Conservation (phyloP, 2,113 vertebrate genomes). For the Halcyon malimbica region DNA sequence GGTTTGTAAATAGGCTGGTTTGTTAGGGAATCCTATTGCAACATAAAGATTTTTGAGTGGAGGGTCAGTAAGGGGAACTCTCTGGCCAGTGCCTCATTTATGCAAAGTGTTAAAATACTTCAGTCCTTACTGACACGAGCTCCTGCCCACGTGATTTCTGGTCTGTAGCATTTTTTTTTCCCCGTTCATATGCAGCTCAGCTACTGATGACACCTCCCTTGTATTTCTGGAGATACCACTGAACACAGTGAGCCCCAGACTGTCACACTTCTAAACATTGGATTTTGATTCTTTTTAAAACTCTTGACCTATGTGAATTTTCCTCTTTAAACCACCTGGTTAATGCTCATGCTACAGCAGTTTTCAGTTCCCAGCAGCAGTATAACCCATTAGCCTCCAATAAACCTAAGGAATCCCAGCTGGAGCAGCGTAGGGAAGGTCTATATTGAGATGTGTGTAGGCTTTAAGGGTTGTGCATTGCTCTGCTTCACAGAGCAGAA, state of each 20-base stretch:
- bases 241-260: not conserved
- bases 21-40: not conserved
- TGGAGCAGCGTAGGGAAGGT: not conserved
- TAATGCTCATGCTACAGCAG: not conserved
- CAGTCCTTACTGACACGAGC: not conserved
- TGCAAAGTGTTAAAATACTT: not conserved
- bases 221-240: not conserved
- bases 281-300: not conserved
- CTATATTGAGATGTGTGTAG: not conserved
- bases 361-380: not conserved
- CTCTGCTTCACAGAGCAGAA: not conserved
- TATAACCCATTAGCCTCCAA: not conserved
- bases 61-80: not conserved
- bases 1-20: not conserved
- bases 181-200: not conserved
- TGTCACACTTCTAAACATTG: not conserved
- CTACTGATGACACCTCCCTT: not conserved
- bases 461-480: not conserved
- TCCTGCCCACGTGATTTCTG: not conserved
- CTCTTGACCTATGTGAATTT: not conserved
- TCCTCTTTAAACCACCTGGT: not conserved
- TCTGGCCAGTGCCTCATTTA: not conserved
- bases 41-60: not conserved
- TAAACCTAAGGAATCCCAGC: slow-evolving; percentile 10
- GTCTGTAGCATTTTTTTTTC: not conserved